phyloP scores from a whole-genome alignment of 2,888 invertebrate genomes.

The Lordiphosa fenestrarum region DNA sequence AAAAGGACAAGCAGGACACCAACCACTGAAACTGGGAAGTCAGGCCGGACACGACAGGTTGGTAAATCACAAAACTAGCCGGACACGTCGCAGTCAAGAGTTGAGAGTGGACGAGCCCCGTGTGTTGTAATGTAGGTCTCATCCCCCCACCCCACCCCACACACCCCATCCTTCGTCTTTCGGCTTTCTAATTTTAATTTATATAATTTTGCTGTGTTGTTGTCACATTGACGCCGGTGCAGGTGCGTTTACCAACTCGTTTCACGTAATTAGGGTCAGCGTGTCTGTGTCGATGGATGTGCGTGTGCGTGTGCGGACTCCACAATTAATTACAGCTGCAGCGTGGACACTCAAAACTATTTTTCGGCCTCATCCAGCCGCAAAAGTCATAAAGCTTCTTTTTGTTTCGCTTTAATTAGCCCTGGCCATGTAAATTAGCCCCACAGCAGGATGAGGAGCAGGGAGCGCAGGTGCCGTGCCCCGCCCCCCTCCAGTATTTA shows the following conservation, averaged over 20 bases:
- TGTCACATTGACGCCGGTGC: constrained; percentile 40
- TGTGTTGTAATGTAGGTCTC: constrained; percentile 10
- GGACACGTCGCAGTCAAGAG: constrained; percentile 18
- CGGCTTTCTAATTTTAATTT: constrained; percentile 48
- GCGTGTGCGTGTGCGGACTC: constrained; percentile 33
- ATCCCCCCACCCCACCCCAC: constrained; percentile 6
- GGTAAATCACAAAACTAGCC: constrained; percentile 36
- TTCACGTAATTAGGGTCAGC: constrained; percentile 71
- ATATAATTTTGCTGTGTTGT: neutral
- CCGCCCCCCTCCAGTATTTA: constrained; percentile 18
- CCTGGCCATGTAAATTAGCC: constrained; percentile 62
- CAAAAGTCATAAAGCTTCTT: constrained; percentile 69
- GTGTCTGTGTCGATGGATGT: constrained; percentile 9
- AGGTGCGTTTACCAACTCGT: constrained; percentile 73
- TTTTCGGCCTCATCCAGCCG: constrained; percentile 26
- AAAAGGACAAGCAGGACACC: constrained; percentile 11
- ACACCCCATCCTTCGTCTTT: constrained; percentile 23
- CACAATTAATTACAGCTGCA: constrained; percentile 66
- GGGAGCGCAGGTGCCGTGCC: constrained; percentile 49
- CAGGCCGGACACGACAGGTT: constrained; percentile 15
- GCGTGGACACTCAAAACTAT: constrained; percentile 67
- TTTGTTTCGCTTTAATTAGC: constrained; percentile 63
- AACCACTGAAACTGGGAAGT: constrained; percentile 8
- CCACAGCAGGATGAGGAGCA: neutral
- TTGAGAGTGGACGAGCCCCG: constrained; percentile 29